A percentile compares a stretch with the other conserved stretches of the same genome.
Conservation (phyloP, 2,113 vertebrate species). For the Gasterosteus aculeatus region DNA sequence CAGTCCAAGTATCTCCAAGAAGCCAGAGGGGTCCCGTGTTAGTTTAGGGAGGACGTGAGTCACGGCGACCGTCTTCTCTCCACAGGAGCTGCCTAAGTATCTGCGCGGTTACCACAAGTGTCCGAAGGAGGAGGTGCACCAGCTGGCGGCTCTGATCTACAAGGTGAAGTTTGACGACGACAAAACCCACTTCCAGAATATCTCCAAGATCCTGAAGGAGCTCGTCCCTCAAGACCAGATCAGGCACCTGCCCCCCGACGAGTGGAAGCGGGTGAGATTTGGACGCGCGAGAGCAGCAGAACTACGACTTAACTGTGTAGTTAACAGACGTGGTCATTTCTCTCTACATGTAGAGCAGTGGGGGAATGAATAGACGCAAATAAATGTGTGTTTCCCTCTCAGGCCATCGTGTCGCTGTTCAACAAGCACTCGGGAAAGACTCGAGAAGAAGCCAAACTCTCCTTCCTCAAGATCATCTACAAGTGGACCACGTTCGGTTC, state of each 20-base stretch:
- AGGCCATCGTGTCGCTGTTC: conserved; percentile 92
- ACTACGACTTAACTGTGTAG: no score
- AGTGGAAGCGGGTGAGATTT: conserved; percentile 92
- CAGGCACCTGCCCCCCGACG: conserved; percentile 90
- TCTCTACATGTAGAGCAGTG: neutral
- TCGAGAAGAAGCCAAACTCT: conserved; percentile 93
- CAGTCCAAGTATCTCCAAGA: no score
- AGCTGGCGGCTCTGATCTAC: conserved; percentile 94
- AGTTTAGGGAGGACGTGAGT: no score
- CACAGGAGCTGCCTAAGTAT: conserved; percentile 95
- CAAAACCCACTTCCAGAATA: conserved; percentile 92
- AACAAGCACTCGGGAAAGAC: conserved; percentile 94
- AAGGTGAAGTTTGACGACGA: conserved; percentile 96
- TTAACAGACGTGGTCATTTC: neutral
- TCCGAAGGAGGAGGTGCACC: conserved; percentile 90
- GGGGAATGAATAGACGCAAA: neutral
- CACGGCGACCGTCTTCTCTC: no score
- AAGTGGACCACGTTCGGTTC: conserved; percentile 98
- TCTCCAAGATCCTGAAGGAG: conserved; percentile 93
- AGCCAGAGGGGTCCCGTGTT: no score
- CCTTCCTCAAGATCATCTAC: conserved; percentile 94
- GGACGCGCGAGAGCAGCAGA: neutral
- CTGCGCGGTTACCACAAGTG: conserved; percentile 98
- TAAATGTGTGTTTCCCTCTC: conserved; percentile 20
- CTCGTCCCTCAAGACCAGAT: conserved; percentile 94